A percentile compares a stretch with the other conserved stretches of the same genome.
phyloP scores from a whole-genome alignment of 1,140 invertebrate genomes.

The Aphis gossypii region DNA sequence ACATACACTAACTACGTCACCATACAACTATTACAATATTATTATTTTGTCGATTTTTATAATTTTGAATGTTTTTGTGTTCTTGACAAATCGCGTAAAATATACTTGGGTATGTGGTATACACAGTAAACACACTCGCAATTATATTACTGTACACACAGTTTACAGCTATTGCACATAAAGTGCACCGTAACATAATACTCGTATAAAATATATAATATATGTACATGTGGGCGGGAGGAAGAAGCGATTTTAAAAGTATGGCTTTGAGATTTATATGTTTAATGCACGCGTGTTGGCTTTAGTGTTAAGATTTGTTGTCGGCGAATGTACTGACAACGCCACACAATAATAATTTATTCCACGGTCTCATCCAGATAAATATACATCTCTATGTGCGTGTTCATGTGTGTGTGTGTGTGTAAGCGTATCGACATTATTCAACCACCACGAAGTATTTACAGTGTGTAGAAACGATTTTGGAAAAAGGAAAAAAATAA shows the following conservation, averaged over 20 bases:
- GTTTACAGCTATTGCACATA: neutral
- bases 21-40: neutral
- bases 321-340: neutral
- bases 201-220: neutral
- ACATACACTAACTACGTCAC: neutral
- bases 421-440: neutral
- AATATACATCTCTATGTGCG: neutral
- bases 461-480: slow-evolving; percentile 2
- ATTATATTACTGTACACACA: neutral
- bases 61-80: neutral
- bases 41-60: neutral
- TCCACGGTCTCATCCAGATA: neutral
- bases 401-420: neutral
- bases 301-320: slow-evolving; percentile 28
- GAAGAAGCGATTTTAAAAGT: neutral
- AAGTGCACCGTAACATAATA: neutral
- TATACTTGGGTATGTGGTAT: neutral
- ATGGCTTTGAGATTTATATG: neutral
- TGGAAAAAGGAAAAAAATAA: neutral
- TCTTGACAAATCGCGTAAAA: neutral
- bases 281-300: neutral
- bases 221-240: neutral
- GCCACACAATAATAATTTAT: slow-evolving; percentile 21
- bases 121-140: neutral
- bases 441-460: neutral